Evolutionary conservation across 2,797 vertebrate species (phyloP).

Genomic region (Phoxinus dragarum): DNA sequence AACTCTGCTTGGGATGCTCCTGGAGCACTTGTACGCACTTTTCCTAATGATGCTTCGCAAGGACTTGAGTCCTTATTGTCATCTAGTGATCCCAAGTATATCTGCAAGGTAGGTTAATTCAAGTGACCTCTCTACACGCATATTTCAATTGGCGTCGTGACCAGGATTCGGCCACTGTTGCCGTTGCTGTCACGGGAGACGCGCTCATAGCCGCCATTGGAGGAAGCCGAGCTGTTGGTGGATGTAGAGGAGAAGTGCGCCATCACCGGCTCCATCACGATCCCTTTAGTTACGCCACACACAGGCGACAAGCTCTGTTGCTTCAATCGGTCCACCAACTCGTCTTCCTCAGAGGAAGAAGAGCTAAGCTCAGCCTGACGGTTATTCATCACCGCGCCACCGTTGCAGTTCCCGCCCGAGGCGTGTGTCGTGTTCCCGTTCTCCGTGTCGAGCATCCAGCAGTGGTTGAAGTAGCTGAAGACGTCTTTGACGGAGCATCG

Average conservation of each 20-base stretch:
- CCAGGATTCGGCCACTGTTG: slow-evolving; percentile 78
- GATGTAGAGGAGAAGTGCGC: slow-evolving; percentile 80
- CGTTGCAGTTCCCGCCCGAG: slow-evolving; percentile 49
- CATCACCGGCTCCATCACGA: slow-evolving; percentile 72
- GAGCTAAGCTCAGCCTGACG: slow-evolving; percentile 58
- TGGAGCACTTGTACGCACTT: slow-evolving; percentile 26
- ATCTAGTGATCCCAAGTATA: slow-evolving; percentile 18
- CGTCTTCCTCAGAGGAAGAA: slow-evolving; percentile 74
- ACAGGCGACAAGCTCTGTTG: slow-evolving; percentile 80
- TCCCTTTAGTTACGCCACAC: slow-evolving; percentile 66
- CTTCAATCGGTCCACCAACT: slow-evolving; percentile 83
- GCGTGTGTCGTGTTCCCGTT: slow-evolving; percentile 66
- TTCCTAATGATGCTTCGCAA: slow-evolving; percentile 14
- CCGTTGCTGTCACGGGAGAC: slow-evolving; percentile 78
- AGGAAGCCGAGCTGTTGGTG: slow-evolving; percentile 80
- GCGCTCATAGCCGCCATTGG: slow-evolving; percentile 82
- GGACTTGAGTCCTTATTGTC: slow-evolving; percentile 26
- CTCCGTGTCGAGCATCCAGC: slow-evolving; percentile 82
- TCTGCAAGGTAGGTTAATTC: slow-evolving; percentile 6
- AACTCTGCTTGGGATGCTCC: slow-evolving; percentile 28
- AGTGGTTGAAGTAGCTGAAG: slow-evolving; percentile 82
- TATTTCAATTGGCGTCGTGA: slow-evolving; percentile 84
- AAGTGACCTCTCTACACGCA: slow-evolving; percentile 75
- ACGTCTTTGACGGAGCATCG: slow-evolving; percentile 86
- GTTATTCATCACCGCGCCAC: slow-evolving; percentile 20